Percentiles rank a stretch among this genome's conserved stretches.
phyloP scores from a whole-genome alignment of 2,113 vertebrate genomes.

The Aviceda subcristata region DNA sequence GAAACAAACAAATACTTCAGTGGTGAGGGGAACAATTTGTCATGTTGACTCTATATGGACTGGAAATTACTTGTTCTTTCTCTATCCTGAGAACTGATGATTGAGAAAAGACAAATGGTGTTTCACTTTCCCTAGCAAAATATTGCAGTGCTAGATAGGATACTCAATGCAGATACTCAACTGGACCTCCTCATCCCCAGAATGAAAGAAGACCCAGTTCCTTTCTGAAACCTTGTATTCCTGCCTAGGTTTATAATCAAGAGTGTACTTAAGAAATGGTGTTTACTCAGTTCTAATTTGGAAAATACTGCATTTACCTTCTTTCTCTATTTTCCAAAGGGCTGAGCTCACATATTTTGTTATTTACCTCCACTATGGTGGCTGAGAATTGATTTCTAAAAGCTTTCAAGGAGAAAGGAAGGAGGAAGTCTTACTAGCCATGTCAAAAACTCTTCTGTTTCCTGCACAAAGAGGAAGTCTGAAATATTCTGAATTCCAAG shows the following conservation, averaged over 20 bases:
- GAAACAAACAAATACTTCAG: neutral
- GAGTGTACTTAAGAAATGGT: neutral
- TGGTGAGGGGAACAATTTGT: neutral
- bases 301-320: neutral
- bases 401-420: neutral
- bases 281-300: neutral
- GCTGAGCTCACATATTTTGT: neutral
- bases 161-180: neutral
- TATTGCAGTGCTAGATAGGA: neutral
- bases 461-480: conserved; percentile 34
- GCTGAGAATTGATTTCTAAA: neutral
- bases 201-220: conserved; percentile 3
- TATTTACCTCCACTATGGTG: neutral
- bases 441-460: neutral
- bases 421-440: neutral
- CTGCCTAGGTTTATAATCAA: neutral
- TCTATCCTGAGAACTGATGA: neutral
- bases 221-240: neutral
- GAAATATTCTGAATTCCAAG: conserved; percentile 25
- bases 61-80: neutral
- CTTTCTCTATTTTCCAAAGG: neutral
- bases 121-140: neutral
- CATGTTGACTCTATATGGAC: neutral
- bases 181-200: neutral
- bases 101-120: neutral